Evolutionary conservation across 1,140 invertebrate genomes (phyloP), one percentile per base, ranked within the genome.

Genomic region (Armadillidium nasatum): DNA sequence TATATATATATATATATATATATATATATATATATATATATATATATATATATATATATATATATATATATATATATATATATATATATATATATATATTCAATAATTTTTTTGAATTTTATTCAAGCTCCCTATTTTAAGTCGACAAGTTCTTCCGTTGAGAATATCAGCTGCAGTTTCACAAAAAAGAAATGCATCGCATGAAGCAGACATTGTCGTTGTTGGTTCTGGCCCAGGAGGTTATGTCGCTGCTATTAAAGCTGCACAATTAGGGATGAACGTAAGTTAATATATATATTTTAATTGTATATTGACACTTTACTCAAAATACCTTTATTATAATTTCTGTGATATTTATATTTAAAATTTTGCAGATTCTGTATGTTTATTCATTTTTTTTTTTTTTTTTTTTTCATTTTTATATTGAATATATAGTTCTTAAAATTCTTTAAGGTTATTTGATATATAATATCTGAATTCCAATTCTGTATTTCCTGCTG

Each of bases 231-330:
- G 98, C 60, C 97, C 98, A 82, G 98, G 97, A 82, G 98, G 98
- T 72, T 99, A 99, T 90, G 97, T 99, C 13, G 97, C 97, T 77
- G 93, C 97, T 13, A 99, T 99, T 78, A 99, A 99, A 89, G 96
- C 97, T 79, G 93, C 97, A 19, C 98, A 99, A 85, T 87, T 99
- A 79, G 98, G 98, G 54, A 89, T 99, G 87, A 99, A 98, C 86
- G 93, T 94, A 85, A 84, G 82, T 81, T 33, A 76, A 22, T n/a
- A n/a, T n/a, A n/a, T n/a, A n/a, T n/a, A n/a, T n/a, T n/a, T n/a
- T n/a, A n/a, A n/a, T 46, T 69, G 54, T 15, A n/a, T n/a, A n/a
- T n/a, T n/a, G n/a, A n/a, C n/a, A n/a, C n/a, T n/a, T n/a, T n/a
- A n/a, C n/a, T n/a, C n/a, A n/a, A n/a, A n/a, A n/a, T n/a, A n/a